These are phyloP conservation scores for Oreochromis grahami DNA, from an alignment of 2,797 vertebrate genomes.

Conservation along the genomic window DNA sequence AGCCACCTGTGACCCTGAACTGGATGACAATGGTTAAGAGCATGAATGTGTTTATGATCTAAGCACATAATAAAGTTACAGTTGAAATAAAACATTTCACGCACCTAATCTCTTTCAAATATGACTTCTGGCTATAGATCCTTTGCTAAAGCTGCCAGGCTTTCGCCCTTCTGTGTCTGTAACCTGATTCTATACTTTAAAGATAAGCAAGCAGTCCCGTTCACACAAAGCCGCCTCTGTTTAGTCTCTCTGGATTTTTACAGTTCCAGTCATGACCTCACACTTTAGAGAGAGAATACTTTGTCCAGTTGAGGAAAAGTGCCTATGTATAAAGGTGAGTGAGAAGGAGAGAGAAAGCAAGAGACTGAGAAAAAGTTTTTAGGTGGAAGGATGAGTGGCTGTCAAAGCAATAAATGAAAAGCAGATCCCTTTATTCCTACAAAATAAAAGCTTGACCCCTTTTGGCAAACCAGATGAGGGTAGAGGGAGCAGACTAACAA, in stretches of 20 bases:
- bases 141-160: neutral
- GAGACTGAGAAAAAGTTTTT: neutral
- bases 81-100: neutral
- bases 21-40: neutral
- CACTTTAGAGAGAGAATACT: slow-evolving; percentile 20
- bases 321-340: slow-evolving; percentile 14
- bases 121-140: neutral
- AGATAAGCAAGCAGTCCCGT: slow-evolving; percentile 34
- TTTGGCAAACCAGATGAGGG: slow-evolving; percentile 24
- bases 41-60: neutral
- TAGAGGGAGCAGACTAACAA: slow-evolving; percentile 62
- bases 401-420: neutral
- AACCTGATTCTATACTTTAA: slow-evolving; percentile 34
- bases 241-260: slow-evolving; percentile 28
- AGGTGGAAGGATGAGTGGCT: neutral
- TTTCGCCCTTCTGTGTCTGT: slow-evolving; percentile 2
- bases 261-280: slow-evolving; percentile 24
- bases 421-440: neutral
- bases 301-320: slow-evolving; percentile 21
- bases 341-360: neutral
- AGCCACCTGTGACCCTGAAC: neutral
- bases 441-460: slow-evolving; percentile 30
- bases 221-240: slow-evolving; percentile 38
- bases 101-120: neutral
- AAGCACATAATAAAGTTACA: neutral